These are phyloP conservation scores for Synanthedon tipuliformis DNA, from an alignment of 2,888 invertebrate species.

Conservation along the genomic window DNA sequence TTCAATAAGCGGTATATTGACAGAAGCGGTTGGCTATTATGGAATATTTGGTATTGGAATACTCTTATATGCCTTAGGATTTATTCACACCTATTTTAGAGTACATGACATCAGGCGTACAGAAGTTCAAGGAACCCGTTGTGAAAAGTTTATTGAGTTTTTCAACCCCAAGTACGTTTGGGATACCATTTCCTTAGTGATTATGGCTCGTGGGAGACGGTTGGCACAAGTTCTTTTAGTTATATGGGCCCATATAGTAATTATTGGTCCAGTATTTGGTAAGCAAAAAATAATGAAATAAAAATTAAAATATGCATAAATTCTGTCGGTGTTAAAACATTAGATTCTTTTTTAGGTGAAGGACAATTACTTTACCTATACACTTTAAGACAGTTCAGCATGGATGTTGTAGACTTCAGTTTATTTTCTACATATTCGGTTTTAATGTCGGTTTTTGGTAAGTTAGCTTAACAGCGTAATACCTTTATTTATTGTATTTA, in stretches of 20 bases:
- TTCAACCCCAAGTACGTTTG: constrained; percentile 46
- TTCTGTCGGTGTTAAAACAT: not conserved
- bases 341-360: constrained; percentile 45
- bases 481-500: too few relatives aligned
- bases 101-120: constrained; percentile 42
- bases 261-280: constrained; percentile 58
- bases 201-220: constrained; percentile 28
- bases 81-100: constrained; percentile 40
- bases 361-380: constrained; percentile 57
- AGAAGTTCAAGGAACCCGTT: constrained; percentile 28
- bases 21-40: constrained; percentile 52
- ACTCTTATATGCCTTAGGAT: constrained; percentile 36
- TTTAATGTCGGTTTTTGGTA: constrained; percentile 64
- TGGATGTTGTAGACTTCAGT: constrained; percentile 64
- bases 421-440: constrained; percentile 60
- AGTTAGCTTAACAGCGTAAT: constrained; percentile 8
- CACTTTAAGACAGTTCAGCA: constrained; percentile 55
- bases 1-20: constrained; percentile 62
- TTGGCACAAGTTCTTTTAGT: constrained; percentile 39
- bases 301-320: not conserved
- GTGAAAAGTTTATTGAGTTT: constrained; percentile 30
- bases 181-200: constrained; percentile 51
- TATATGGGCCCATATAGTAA: constrained; percentile 47
- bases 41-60: constrained; percentile 49
- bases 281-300: constrained; percentile 13